Conservation (phyloP, 2,888 invertebrate species). For the Oscheius sp. region DNA sequence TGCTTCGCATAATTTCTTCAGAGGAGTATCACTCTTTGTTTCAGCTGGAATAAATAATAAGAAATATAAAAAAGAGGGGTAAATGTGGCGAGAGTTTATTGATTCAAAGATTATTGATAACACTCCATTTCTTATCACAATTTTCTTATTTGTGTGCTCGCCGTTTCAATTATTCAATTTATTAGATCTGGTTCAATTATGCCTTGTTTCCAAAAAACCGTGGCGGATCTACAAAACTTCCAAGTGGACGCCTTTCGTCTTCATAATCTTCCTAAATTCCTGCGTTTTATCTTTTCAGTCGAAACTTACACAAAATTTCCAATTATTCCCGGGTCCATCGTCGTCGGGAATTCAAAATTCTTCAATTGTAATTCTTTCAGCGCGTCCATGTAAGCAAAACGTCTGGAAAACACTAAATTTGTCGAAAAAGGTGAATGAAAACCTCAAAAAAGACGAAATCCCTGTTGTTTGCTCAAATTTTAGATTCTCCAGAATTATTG, state of each 20-base stretch:
- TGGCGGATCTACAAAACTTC: not conserved
- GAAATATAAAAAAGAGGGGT: too few species aligned
- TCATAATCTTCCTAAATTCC: not conserved
- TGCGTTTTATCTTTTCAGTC: not conserved
- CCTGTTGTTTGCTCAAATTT: not conserved
- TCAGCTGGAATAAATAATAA: too few species aligned
- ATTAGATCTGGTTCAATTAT: too few species aligned
- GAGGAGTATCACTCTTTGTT: too few species aligned
- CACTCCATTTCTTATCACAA: too few species aligned
- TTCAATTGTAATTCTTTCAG: not conserved
- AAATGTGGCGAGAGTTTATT: too few species aligned
- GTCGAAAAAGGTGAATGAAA: not conserved
- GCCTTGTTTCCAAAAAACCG: too few species aligned
- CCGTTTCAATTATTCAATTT: too few species aligned
- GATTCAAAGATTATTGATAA: too few species aligned
- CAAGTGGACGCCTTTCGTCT: not conserved
- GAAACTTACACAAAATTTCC: not conserved
- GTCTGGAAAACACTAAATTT: not conserved
- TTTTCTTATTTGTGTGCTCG: too few species aligned
- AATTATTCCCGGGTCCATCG: not conserved
- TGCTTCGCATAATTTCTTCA: too few species aligned
- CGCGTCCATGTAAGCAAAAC: not conserved
- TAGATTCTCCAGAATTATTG: not conserved
- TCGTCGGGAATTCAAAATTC: not conserved
- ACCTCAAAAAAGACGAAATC: not conserved